Conservation (phyloP, 2,888 invertebrate genomes). For the Hylaea fasciaria region DNA sequence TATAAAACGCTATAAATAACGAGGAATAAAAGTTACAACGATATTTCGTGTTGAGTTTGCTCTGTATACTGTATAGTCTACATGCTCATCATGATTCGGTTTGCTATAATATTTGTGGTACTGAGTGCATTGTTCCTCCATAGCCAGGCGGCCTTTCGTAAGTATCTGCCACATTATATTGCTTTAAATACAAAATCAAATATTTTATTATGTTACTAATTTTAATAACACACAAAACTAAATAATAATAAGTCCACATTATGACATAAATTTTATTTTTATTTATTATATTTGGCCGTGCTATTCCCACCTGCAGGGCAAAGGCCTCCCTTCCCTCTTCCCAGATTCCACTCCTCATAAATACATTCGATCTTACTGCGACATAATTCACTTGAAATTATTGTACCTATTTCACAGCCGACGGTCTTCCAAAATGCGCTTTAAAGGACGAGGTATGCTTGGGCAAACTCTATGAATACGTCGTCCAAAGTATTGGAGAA, state of each 20-base stretch:
- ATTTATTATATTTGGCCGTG: no score
- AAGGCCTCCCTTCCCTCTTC: no score
- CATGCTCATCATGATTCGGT: background rate
- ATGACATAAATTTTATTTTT: no score
- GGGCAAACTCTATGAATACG: constrained; percentile 40
- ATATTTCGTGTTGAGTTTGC: constrained; percentile 3
- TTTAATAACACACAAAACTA: no score
- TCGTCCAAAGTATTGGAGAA: constrained; percentile 46
- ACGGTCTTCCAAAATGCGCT: constrained; percentile 53
- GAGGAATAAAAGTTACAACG: background rate
- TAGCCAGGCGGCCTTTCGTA: constrained; percentile 7
- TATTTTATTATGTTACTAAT: no score
- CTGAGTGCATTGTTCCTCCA: background rate
- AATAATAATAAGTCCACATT: no score
- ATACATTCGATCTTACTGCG: no score
- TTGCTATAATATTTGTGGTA: background rate
- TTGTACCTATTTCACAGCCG: constrained; percentile 48
- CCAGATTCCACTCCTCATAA: no score
- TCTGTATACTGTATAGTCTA: no score
- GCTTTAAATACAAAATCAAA: no score
- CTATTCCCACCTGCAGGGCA: no score
- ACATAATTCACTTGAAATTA: background rate
- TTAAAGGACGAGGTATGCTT: constrained; percentile 53
- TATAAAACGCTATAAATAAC: background rate
- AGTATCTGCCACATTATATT: constrained; percentile 1